Evolutionary conservation across 2,113 vertebrate genomes (phyloP), one percentile per base, ranked within the genome.

Genomic region (Parotia lawesii): DNA sequence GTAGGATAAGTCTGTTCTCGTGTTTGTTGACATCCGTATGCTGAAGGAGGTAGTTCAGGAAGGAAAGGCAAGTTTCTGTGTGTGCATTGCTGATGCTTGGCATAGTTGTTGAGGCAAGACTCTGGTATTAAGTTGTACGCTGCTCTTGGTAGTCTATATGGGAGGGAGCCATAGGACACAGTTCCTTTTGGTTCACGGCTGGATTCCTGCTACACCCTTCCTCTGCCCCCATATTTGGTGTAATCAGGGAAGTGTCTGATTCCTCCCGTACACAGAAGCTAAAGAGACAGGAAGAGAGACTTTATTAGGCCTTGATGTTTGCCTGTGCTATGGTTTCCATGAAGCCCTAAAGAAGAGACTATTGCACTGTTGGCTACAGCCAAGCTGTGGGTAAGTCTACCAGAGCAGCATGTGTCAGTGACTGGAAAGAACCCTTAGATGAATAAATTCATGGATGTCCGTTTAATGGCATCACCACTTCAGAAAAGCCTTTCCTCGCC

Each of bases 11-110:
- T 89, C 67, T 95, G 75, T 95, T 93, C 67, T 95, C 20, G 3
- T 87, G 67, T 91, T 95, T 95, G 90, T 94, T 95, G 91, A 95
- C 72, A 80, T 71, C 85, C 16, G 2, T 94, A 60, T 85, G 87
- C 78, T 76, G 48, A 76, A 91, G 47, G 48, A 91, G 61, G 45
- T 87, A 74, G 45, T 50, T 94, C n/a, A 79, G 70, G 72, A 94
- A 90, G 58, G 64, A 76, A 88, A 81, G n/a, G 13, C n/a, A 70
- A 64, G 48, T 45, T 85, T 83, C 72, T 77, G 11, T 87, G 24
- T 2, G 5, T 76, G 4, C 15, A 10, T 31, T 87, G 47, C 61
- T 82, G 58, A 33, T 91, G 60, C 64, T 83, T 38, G 54, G 48
- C 40, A 15, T 35, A 54, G 31, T 24, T 73, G 48, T 69, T 93